Percentiles rank a stretch among this genome's conserved stretches.
Conservation (phyloP, 2,888 invertebrate genomes). For the Zele albiditarsus region DNA sequence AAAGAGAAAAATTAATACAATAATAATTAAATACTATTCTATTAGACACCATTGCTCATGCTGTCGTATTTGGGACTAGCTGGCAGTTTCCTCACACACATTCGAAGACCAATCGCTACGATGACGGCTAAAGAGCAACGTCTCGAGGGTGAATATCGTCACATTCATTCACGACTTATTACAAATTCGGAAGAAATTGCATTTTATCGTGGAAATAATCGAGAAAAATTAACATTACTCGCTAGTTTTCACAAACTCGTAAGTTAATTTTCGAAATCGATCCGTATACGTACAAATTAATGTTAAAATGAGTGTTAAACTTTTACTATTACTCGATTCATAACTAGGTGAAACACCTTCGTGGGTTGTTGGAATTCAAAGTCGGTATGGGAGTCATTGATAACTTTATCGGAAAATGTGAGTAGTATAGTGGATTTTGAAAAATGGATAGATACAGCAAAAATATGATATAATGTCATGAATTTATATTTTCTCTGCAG, state of each 20-base stretch:
- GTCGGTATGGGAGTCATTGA: constrained; percentile 95
- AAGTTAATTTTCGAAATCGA: constrained; percentile 42
- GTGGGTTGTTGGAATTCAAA: constrained; percentile 91
- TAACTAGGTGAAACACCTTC: constrained; percentile 82
- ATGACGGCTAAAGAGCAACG: constrained; percentile 96
- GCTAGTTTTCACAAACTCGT: constrained; percentile 91
- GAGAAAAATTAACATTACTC: constrained; percentile 90
- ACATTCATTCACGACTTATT: constrained; percentile 95
- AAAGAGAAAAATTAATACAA: background rate
- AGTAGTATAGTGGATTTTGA: constrained; percentile 61
- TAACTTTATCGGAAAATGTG: constrained; percentile 97
- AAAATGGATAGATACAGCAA: background rate
- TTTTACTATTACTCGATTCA: background rate
- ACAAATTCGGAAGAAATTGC: constrained; percentile 97
- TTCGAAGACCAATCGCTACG: constrained; percentile 87
- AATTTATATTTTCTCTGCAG: constrained; percentile 73
- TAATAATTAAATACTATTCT: constrained; percentile 21
- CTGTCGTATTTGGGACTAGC: constrained; percentile 90
- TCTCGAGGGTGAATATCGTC: constrained; percentile 98
- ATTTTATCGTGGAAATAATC: constrained; percentile 86
- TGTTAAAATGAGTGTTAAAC: too few species aligned
- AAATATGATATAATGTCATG: background rate
- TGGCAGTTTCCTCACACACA: constrained; percentile 88
- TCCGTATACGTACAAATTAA: background rate
- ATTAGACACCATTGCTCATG: constrained; percentile 91